phyloP scores from a whole-genome alignment of 2,113 vertebrate species.

The Tragulus kanchil region DNA sequence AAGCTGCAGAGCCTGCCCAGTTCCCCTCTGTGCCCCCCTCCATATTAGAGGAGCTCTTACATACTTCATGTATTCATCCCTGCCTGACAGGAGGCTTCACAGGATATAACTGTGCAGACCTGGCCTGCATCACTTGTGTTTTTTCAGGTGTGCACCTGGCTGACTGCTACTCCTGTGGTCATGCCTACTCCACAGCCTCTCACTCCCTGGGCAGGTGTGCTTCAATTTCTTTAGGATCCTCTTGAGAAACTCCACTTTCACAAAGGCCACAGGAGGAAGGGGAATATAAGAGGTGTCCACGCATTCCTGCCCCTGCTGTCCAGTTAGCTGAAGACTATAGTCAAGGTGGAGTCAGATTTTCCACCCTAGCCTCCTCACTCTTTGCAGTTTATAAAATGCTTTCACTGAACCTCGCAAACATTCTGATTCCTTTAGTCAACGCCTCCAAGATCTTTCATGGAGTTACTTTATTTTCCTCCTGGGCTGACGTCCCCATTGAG shows the following conservation, averaged over 20 bases:
- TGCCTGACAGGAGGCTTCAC: neutral
- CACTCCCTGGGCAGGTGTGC: neutral
- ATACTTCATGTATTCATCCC: neutral
- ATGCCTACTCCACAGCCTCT: neutral
- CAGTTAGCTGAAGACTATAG: neutral
- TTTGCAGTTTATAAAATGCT: conserved; percentile 73
- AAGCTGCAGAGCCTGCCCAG: neutral
- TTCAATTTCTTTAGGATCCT: neutral
- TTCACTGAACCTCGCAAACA: conserved; percentile 61
- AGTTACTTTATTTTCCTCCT: conserved; percentile 81
- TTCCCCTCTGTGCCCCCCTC: neutral
- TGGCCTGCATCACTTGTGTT: neutral
- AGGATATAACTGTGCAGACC: neutral
- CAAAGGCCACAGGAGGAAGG: neutral
- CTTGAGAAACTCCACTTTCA: neutral
- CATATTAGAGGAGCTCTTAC: neutral
- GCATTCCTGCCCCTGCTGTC: neutral
- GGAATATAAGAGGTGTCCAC: fast-evolving
- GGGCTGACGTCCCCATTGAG: conserved; percentile 75
- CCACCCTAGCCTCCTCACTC: neutral
- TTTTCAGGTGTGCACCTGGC: neutral
- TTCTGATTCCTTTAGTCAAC: conserved; percentile 80
- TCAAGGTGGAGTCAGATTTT: conserved; percentile 46
- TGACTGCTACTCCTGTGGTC: neutral
- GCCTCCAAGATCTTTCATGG: conserved; percentile 79